Percentiles rank a stretch among this genome's conserved stretches.
Conservation (phyloP, 2,797 vertebrate genomes). For the Oreochromis mossambicus region DNA sequence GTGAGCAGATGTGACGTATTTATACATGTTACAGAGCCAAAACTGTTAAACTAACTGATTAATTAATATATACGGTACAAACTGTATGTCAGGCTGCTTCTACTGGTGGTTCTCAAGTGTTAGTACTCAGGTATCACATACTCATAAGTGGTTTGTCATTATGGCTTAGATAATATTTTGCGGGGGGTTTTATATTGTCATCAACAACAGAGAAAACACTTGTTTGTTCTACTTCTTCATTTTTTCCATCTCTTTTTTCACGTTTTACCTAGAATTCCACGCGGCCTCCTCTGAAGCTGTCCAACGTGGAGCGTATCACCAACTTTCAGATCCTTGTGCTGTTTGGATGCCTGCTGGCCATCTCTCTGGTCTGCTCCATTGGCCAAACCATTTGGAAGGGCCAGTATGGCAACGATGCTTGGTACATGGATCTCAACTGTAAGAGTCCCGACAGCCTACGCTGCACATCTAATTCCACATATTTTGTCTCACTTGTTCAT, state of each 20-base stretch:
- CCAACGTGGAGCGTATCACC: slow-evolving; percentile 97
- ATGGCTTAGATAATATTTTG: not conserved
- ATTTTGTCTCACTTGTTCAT: slow-evolving; percentile 78
- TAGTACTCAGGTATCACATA: not conserved
- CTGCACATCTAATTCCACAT: slow-evolving; percentile 67
- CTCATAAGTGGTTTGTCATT: not conserved
- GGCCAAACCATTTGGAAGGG: slow-evolving; percentile 96
- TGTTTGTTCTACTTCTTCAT: not conserved
- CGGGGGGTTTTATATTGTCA: rapidly evolving
- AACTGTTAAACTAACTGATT: not conserved
- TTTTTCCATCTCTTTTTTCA: not conserved
- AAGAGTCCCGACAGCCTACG: slow-evolving; percentile 71
- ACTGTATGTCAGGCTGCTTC: not conserved
- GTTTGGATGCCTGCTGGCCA: slow-evolving; percentile 95
- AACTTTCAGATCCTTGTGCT: slow-evolving; percentile 98
- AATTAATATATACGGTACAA: not conserved
- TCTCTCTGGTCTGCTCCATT: slow-evolving; percentile 95
- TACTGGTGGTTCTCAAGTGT: rapidly evolving
- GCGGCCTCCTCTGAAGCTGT: slow-evolving; percentile 94
- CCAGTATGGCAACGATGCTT: slow-evolving; percentile 87
- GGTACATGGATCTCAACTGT: slow-evolving; percentile 99
- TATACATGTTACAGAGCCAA: not conserved
- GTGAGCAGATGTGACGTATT: not conserved
- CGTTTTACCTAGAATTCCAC: slow-evolving; percentile 88
- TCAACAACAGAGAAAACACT: not conserved